Percentiles rank a stretch among this genome's conserved stretches.
phyloP scores from a whole-genome alignment of 2,113 vertebrate genomes.

The Emberiza fucata region DNA sequence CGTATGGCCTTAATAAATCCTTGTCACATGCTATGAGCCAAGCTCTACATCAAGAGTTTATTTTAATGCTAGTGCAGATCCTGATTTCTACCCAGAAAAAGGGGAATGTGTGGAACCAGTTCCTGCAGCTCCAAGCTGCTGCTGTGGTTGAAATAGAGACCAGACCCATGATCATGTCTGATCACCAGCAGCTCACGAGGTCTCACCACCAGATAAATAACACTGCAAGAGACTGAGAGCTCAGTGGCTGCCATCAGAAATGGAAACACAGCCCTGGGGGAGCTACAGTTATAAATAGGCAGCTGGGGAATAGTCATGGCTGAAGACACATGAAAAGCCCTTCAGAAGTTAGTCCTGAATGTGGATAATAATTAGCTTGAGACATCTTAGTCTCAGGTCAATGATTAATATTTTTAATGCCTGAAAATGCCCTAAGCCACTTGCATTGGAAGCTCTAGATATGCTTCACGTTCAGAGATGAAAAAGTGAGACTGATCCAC shows the following conservation, averaged over 20 bases:
- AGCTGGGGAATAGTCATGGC: neutral
- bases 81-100: neutral
- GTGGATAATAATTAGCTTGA: neutral
- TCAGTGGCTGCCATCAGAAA: neutral
- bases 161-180: neutral
- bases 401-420: neutral
- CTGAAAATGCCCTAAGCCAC: neutral
- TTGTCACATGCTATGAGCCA: neutral
- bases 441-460: neutral
- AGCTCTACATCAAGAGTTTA: neutral
- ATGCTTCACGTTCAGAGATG: neutral
- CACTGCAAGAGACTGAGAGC: accelerated
- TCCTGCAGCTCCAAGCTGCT: neutral
- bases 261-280: neutral
- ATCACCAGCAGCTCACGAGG: neutral
- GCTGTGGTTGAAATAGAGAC: neutral
- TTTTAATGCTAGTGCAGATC: neutral
- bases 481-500: neutral
- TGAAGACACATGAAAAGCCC: neutral
- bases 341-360: neutral
- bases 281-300: neutral
- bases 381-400: neutral
- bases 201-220: neutral
- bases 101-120: neutral
- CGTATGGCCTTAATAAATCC: neutral